Evolutionary conservation across 2,113 vertebrate species (phyloP).

Genomic region (Burhinus bistriatus): DNA sequence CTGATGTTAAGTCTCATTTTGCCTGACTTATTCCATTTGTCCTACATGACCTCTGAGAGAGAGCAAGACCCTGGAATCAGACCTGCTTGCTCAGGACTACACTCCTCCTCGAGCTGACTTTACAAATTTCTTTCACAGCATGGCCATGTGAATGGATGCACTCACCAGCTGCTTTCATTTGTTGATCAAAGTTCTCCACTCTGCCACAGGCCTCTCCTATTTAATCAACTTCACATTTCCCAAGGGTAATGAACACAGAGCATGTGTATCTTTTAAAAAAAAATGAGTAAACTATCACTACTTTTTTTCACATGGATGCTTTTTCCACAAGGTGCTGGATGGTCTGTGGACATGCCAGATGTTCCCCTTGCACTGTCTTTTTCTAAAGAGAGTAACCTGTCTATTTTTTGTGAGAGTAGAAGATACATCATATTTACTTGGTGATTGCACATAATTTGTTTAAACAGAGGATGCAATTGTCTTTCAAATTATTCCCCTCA

Average conservation of each 20-base stretch:
- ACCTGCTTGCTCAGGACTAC: not conserved
- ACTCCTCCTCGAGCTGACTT: not conserved
- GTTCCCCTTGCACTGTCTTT: not conserved
- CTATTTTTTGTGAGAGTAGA: not conserved
- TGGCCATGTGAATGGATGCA: not conserved
- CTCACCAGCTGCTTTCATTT: slow-evolving; percentile 2
- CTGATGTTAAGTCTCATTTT: not conserved
- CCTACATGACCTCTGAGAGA: not conserved
- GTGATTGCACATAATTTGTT: not conserved
- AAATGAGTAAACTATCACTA: not conserved
- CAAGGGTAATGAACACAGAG: not conserved
- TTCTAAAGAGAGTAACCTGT: not conserved
- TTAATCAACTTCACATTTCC: slow-evolving; percentile 14
- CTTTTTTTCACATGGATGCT: not conserved
- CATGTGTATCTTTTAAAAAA: not conserved
- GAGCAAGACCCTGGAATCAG: not conserved
- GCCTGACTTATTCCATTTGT: not conserved
- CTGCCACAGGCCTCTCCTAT: not conserved
- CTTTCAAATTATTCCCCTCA: not conserved
- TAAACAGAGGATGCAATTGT: not conserved
- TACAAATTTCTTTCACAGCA: not conserved
- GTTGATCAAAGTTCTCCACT: not conserved
- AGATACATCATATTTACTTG: not conserved
- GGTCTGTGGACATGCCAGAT: not conserved
- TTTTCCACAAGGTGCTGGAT: not conserved